Conservation (phyloP, 2,888 invertebrate genomes). For the Lithophane ornitopus region DNA sequence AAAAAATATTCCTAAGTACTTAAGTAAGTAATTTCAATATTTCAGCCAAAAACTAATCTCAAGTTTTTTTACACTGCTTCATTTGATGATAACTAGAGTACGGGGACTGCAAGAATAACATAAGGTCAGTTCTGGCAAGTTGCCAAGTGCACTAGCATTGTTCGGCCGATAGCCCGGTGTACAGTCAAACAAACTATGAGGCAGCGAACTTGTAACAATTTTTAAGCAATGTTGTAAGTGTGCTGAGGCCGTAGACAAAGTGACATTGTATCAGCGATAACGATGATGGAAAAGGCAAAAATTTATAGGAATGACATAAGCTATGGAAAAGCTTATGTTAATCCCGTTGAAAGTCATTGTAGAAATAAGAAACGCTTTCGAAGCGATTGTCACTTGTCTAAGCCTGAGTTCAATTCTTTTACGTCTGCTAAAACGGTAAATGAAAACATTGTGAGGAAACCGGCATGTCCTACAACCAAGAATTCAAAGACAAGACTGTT, state of each 20-base stretch:
- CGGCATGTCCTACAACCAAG: background rate
- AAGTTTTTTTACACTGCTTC: conserved; percentile 21
- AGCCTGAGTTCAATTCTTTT: background rate
- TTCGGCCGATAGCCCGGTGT: conserved; percentile 37
- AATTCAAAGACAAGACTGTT: background rate
- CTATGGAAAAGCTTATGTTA: too few relatives aligned
- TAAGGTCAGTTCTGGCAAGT: conserved; percentile 40
- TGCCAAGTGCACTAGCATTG: conserved; percentile 52
- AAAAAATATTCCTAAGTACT: too few relatives aligned
- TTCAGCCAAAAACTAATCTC: conserved; percentile 15
- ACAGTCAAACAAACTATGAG: background rate
- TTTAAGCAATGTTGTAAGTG: background rate
- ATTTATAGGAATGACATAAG: too few relatives aligned
- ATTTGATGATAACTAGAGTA: conserved; percentile 29
- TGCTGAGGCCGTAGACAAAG: too few relatives aligned
- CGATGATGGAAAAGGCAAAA: too few relatives aligned
- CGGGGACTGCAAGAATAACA: conserved; percentile 40
- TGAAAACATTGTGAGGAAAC: background rate
- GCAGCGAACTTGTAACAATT: background rate
- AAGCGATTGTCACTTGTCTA: too few relatives aligned
- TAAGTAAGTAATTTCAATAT: background rate
- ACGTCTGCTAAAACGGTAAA: too few relatives aligned
- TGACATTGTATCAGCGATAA: too few relatives aligned
- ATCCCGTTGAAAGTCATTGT: too few relatives aligned
- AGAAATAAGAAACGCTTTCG: too few relatives aligned